Percentiles rank a stretch among this genome's conserved stretches.
phyloP scores from a whole-genome alignment of 1,140 invertebrate genomes.

The Popillia japonica region DNA sequence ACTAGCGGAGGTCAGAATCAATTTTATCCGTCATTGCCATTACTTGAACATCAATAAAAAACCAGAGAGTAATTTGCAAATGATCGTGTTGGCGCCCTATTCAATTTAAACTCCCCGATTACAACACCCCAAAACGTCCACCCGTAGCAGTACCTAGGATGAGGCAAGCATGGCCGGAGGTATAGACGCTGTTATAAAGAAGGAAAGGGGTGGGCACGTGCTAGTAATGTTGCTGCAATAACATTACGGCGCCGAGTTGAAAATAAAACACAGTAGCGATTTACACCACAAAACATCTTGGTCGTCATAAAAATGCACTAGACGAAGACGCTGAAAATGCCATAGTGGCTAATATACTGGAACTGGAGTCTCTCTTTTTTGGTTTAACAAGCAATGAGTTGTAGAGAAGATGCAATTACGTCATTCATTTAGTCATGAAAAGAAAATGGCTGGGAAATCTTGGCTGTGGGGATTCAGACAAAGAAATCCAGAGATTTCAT shows the following conservation, averaged over 20 bases:
- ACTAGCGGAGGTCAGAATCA: no score
- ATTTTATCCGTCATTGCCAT: no score
- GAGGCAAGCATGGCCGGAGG: conserved; percentile 25
- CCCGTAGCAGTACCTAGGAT: background rate
- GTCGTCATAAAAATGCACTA: background rate
- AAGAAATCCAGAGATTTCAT: conserved; percentile 55
- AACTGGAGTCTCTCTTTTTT: no score
- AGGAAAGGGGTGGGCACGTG: conserved; percentile 39
- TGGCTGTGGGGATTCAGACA: conserved; percentile 39
- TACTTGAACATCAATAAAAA: no score
- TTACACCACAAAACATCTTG: conserved; percentile 9
- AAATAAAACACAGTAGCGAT: conserved; percentile 36
- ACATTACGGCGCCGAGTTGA: conserved; percentile 25
- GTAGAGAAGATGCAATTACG: conserved; percentile 43
- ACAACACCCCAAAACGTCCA: no score
- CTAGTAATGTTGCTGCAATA: conserved; percentile 36
- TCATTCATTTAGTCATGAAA: conserved; percentile 47
- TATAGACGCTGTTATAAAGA: conserved; percentile 30
- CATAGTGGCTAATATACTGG: conserved; percentile 48
- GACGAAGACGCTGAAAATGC: conserved; percentile 26
- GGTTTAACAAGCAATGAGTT: no score
- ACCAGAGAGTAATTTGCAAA: no score
- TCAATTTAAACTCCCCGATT: no score
- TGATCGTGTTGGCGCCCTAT: no score
- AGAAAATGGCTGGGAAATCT: conserved; percentile 46